These are phyloP conservation scores for human DNA, from an alignment of 2,113 vertebrate genomes.

Conservation along the genomic window GRCh38 chr11:15147501-15148000, in stretches of 20 bases:
- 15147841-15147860: neutral
- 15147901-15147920: neutral
- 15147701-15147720: neutral
- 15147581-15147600: neutral
- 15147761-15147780: neutral
- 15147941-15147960: neutral
- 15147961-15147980: neutral
- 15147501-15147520: neutral
- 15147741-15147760: neutral
- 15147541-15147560: neutral
- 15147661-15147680: neutral
- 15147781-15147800: neutral
- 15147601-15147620: neutral
- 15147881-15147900: neutral
- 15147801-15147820: neutral
- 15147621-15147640: neutral
- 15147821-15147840: neutral
- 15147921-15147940: neutral
- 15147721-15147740: neutral
- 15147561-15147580: neutral
- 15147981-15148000: neutral
- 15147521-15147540: neutral
- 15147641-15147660: neutral
- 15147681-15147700: neutral
- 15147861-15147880: neutral